phyloP scores from a whole-genome alignment of 30 jellyfish, hydroid and myxozoan genomes.

The Rhopilema esculentum region DNA sequence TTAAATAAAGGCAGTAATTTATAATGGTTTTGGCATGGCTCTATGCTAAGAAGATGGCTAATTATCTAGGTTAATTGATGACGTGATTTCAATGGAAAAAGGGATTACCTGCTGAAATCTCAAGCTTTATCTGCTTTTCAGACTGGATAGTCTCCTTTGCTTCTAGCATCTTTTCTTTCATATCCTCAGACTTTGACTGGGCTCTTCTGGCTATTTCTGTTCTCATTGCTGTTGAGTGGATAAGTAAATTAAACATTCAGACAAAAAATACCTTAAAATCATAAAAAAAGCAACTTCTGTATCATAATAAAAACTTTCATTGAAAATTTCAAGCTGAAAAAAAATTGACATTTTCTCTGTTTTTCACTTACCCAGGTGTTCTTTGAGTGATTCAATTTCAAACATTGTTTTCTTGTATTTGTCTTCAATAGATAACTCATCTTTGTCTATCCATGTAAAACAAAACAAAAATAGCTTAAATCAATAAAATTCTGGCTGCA shows the following conservation, averaged over 20 bases:
- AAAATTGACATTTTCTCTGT: too few species aligned
- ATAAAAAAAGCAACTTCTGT: too few species aligned
- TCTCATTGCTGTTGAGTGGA: conserved; percentile 36
- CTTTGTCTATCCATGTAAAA: conserved; percentile 42
- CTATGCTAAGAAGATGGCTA: too few species aligned
- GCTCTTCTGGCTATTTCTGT: conserved; percentile 81
- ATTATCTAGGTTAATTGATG: too few species aligned
- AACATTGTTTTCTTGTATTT: conserved; percentile 80
- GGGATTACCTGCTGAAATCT: conserved; percentile 64
- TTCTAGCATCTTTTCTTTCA: conserved; percentile 71
- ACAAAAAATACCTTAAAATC: neutral
- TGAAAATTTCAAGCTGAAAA: too few species aligned
- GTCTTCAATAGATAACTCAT: conserved; percentile 75
- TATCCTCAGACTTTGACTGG: conserved; percentile 65
- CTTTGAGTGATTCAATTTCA: conserved; percentile 79
- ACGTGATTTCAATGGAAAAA: too few species aligned
- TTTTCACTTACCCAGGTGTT: conserved; percentile 64
- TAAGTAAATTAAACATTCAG: neutral
- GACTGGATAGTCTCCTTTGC: conserved; percentile 68
- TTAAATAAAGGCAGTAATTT: too few species aligned
- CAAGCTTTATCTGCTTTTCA: conserved; percentile 70
- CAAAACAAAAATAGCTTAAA: neutral
- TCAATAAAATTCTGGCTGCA: neutral
- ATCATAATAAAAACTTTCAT: too few species aligned
- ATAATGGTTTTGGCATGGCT: too few species aligned